Conservation (phyloP, 35 echinoderm and acorn worm genomes). For the Lytechinus pictus region DNA sequence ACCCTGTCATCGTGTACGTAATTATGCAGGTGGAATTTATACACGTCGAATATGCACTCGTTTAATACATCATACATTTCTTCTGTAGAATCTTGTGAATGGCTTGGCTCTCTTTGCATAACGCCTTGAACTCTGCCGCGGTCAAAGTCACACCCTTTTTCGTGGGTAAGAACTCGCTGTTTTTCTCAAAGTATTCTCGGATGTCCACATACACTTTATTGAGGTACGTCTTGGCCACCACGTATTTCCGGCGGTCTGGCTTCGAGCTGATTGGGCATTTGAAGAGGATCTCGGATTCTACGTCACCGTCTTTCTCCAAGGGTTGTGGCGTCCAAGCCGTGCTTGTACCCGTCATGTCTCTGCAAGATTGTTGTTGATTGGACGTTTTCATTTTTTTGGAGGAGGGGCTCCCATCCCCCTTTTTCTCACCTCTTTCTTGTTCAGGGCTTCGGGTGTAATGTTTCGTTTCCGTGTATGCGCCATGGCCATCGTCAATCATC, state of each 20-base stretch:
- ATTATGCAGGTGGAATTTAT: too few relatives aligned
- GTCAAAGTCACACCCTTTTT: background rate
- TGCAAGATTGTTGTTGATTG: background rate
- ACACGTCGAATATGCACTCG: too few relatives aligned
- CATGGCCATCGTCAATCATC: background rate
- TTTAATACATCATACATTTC: background rate
- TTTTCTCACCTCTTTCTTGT: background rate
- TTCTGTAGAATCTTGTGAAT: background rate
- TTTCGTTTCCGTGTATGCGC: background rate
- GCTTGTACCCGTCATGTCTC: background rate
- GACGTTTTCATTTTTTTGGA: background rate
- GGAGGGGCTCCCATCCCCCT: background rate
- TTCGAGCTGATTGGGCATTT: background rate
- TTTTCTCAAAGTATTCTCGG: conserved; percentile 31
- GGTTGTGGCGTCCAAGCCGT: background rate
- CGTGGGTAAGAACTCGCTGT: background rate
- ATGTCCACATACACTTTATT: background rate
- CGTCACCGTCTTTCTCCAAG: background rate
- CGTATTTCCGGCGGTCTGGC: background rate
- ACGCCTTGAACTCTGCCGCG: background rate
- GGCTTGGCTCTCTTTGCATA: background rate
- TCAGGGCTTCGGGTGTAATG: background rate
- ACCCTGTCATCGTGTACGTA: too few relatives aligned
- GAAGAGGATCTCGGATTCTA: background rate
- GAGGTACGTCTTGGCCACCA: background rate